Conservation (phyloP, 2,113 vertebrate species). For the Oncorhynchus nerka region DNA sequence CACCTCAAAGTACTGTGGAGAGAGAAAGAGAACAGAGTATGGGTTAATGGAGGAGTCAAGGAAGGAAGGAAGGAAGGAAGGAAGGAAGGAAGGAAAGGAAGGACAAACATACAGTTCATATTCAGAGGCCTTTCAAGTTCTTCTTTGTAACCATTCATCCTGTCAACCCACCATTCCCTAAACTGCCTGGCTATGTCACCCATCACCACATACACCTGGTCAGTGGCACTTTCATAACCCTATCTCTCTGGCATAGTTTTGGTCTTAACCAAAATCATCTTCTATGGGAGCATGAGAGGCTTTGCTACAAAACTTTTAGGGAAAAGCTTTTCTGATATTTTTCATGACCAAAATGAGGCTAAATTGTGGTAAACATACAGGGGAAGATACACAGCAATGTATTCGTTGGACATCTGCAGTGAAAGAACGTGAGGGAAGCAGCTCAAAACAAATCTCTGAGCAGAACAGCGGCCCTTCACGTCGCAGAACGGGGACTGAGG, state of each 20-base stretch:
- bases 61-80: too few relatives aligned
- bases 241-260: neutral
- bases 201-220: neutral
- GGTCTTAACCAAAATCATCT: too few relatives aligned
- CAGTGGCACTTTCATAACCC: neutral
- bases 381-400: too few relatives aligned
- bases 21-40: conserved; percentile 27
- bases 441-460: conserved; percentile 3
- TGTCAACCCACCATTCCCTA: neutral
- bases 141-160: conserved; percentile 9
- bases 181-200: neutral
- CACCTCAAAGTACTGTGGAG: conserved; percentile 94
- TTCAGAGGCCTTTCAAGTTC: conserved; percentile 5
- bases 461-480: conserved; percentile 9
- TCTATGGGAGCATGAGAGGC: too few relatives aligned
- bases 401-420: neutral
- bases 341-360: neutral
- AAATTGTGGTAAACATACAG: neutral
- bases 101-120: neutral
- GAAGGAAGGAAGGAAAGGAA: neutral
- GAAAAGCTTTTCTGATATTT: too few relatives aligned
- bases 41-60: conserved; percentile 28
- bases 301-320: too few relatives aligned
- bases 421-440: conserved; percentile 6
- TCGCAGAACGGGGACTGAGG: conserved; percentile 38